Evolutionary conservation across 2,113 vertebrate genomes (phyloP).

Genomic region (Natator depressus): DNA sequence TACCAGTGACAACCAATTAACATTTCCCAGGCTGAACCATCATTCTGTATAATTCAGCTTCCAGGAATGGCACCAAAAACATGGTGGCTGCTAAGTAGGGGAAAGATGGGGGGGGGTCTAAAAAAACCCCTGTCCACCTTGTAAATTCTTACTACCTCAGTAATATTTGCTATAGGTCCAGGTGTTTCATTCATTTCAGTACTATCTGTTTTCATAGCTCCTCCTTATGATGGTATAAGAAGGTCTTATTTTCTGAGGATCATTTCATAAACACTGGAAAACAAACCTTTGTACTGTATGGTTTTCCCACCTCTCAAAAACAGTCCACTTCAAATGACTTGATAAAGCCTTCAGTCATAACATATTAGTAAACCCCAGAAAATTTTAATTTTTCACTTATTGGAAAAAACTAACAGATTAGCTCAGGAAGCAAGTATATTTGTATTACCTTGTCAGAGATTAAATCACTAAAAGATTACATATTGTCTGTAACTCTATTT

Average conservation of each 20-base stretch:
- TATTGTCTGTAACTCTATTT: neutral
- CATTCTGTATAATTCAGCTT: neutral
- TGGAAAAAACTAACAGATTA: neutral
- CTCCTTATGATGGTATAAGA: neutral
- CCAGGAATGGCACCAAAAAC: neutral
- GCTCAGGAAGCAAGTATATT: neutral
- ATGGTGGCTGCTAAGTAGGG: neutral
- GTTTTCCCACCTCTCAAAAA: neutral
- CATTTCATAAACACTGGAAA: neutral
- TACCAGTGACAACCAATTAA: neutral
- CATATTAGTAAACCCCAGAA: neutral
- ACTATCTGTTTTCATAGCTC: neutral
- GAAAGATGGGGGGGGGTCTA: neutral
- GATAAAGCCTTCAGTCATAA: neutral
- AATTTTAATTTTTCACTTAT: neutral
- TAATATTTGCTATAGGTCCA: neutral
- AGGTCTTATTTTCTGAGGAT: neutral
- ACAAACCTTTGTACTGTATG: neutral
- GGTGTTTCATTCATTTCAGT: fast-evolving
- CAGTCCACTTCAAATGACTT: neutral
- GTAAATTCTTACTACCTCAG: neutral
- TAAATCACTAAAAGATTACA: neutral
- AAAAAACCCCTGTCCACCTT: neutral
- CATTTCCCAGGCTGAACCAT: neutral
- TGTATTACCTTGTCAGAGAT: neutral